These are phyloP conservation scores for Sula dactylatra DNA, from an alignment of 2,113 vertebrate species.

Conservation along the genomic window DNA sequence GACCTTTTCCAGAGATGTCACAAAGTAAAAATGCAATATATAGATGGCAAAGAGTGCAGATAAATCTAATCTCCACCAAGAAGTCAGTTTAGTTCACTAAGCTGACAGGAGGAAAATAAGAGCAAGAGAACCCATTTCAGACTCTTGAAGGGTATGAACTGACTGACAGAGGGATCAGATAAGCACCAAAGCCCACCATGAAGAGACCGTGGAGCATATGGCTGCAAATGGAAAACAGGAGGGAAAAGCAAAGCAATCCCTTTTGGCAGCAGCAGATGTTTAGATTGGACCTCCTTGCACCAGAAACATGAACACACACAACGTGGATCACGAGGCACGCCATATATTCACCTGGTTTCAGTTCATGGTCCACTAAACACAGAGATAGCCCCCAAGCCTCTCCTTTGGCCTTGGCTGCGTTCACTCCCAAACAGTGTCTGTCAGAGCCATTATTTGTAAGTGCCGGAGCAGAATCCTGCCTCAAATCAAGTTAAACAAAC, in stretches of 20 bases:
- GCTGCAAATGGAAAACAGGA: not conserved
- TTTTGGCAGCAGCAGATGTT: not conserved
- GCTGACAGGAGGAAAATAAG: not conserved
- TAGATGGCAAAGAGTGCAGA: not conserved
- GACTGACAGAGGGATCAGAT: not conserved
- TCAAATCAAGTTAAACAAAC: not conserved
- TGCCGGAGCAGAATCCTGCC: not conserved
- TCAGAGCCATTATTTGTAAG: not conserved
- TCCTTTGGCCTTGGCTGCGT: accelerated
- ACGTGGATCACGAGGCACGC: accelerated
- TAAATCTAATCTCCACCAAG: not conserved
- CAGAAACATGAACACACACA: not conserved
- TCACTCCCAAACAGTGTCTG: not conserved
- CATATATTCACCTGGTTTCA: not conserved
- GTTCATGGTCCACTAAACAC: not conserved
- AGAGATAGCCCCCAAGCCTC: accelerated
- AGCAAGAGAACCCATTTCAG: not conserved
- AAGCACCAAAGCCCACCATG: not conserved
- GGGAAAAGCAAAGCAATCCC: not conserved
- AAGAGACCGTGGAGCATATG: accelerated
- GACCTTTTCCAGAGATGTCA: not conserved
- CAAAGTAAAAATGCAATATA: not conserved
- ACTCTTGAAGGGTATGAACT: not conserved
- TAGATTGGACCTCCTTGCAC: not conserved
- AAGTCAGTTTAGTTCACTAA: not conserved